Percentiles rank a stretch among this genome's conserved stretches.
phyloP scores from a whole-genome alignment of 1,140 invertebrate genomes.

The Drosophila eugracilis region DNA sequence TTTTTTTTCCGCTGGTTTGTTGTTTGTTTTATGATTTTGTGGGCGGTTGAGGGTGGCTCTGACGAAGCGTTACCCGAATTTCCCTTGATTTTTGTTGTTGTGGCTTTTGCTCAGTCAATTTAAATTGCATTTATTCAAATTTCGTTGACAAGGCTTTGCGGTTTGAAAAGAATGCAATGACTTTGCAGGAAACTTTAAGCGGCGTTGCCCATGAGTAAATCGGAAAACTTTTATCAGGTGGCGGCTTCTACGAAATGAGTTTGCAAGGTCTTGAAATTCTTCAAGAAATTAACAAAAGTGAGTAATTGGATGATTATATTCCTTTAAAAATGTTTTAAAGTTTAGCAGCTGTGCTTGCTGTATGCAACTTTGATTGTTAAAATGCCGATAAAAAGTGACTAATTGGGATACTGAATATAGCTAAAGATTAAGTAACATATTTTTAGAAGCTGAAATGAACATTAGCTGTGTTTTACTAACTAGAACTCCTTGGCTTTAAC shows the following conservation, averaged over 20 bases:
- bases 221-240: conserved; percentile 14
- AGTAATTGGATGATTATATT: no score
- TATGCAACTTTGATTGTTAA: no score
- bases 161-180: conserved; percentile 32
- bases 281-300: no score
- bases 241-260: neutral
- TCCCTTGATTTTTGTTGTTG: conserved; percentile 24
- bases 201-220: conserved; percentile 6
- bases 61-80: conserved; percentile 18
- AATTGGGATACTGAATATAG: neutral
- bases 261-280: neutral
- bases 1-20: conserved; percentile 18
- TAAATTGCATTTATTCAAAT: conserved; percentile 73
- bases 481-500: neutral
- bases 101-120: conserved; percentile 45
- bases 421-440: neutral
- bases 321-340: no score
- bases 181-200: conserved; percentile 12
- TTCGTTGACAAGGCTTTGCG: conserved; percentile 49
- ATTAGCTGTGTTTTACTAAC: neutral
- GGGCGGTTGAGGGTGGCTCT: conserved; percentile 33
- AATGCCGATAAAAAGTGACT: neutral
- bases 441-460: neutral
- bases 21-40: conserved; percentile 38
- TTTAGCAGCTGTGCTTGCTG: no score